These are phyloP conservation scores for Bergia puertoricense DNA, from an alignment of 92 coral and sea anemone genomes.

Conservation along the genomic window DNA sequence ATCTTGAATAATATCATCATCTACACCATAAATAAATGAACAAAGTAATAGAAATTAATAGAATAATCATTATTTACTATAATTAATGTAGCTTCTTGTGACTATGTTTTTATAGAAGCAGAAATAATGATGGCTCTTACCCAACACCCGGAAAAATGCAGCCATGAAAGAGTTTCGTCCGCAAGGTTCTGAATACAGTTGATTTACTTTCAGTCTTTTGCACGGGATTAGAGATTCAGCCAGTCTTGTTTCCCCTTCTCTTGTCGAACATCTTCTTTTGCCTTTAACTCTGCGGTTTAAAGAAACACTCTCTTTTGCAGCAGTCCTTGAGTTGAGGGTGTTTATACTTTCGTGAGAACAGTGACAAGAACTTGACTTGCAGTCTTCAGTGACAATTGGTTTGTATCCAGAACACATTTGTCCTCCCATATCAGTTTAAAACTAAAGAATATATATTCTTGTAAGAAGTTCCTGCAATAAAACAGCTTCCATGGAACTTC, in stretches of 20 bases:
- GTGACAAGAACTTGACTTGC: constrained; percentile 7
- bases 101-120: not conserved
- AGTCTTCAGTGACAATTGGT: constrained; percentile 15
- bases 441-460: not conserved
- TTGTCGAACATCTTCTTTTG: constrained; percentile 27
- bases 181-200: constrained; percentile 61
- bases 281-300: constrained; percentile 31
- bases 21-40: constrained; percentile 41
- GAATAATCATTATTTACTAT: not conserved
- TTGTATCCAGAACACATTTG: constrained; percentile 40
- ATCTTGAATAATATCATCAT: constrained; percentile 96
- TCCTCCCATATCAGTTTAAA: constrained; percentile 32
- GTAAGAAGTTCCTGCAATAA: not conserved
- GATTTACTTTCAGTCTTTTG: constrained; percentile 71
- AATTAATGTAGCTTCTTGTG: not conserved
- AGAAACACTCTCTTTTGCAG: constrained; percentile 43
- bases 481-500: not conserved
- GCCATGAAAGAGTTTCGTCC: constrained; percentile 90
- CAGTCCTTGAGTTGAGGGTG: not conserved
- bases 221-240: constrained; percentile 47
- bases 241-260: constrained; percentile 46
- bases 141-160: constrained; percentile 92
- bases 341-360: not conserved
- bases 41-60: not conserved
- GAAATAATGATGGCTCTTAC: constrained; percentile 43